A percentile compares a stretch with the other conserved stretches of the same genome.
phyloP scores from a whole-genome alignment of 2,888 invertebrate species.

The Leucophora obtusa region DNA sequence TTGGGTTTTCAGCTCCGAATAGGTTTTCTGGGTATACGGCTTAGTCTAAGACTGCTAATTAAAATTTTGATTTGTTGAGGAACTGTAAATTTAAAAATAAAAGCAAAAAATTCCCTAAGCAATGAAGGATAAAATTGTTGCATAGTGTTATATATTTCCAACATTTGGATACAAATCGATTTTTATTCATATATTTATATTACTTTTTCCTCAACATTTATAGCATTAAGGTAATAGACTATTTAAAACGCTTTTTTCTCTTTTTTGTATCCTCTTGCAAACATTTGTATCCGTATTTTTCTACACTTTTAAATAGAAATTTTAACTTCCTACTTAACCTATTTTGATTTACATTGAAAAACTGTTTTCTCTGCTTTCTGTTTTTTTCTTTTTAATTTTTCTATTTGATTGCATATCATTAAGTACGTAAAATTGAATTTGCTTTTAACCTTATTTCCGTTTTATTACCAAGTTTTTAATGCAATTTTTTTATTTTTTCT shows the following conservation, averaged over 20 bases:
- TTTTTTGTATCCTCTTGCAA: background rate
- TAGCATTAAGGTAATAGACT: background rate
- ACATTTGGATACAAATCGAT: no score
- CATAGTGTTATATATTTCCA: no score
- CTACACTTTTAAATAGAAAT: background rate
- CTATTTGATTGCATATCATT: slow-evolving; percentile 65
- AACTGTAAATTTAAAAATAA: no score
- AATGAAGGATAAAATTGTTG: no score
- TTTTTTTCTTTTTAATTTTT: slow-evolving; percentile 46
- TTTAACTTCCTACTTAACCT: slow-evolving; percentile 64
- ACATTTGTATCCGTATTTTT: background rate
- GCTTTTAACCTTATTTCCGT: slow-evolving; percentile 64
- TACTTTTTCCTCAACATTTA: background rate
- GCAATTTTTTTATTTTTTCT: slow-evolving; percentile 38
- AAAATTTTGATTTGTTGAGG: no score
- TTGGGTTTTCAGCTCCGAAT: no score
- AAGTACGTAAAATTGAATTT: slow-evolving; percentile 63
- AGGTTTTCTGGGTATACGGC: no score
- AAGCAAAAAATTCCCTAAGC: no score
- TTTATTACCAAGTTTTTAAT: slow-evolving; percentile 62
- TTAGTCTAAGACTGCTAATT: no score
- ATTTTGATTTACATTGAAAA: slow-evolving; percentile 65
- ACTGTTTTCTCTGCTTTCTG: slow-evolving; percentile 34
- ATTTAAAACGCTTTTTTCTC: background rate
- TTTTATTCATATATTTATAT: no score